Evolutionary conservation across 1,140 invertebrate species (phyloP).

Genomic region (Leucophenga varia): DNA sequence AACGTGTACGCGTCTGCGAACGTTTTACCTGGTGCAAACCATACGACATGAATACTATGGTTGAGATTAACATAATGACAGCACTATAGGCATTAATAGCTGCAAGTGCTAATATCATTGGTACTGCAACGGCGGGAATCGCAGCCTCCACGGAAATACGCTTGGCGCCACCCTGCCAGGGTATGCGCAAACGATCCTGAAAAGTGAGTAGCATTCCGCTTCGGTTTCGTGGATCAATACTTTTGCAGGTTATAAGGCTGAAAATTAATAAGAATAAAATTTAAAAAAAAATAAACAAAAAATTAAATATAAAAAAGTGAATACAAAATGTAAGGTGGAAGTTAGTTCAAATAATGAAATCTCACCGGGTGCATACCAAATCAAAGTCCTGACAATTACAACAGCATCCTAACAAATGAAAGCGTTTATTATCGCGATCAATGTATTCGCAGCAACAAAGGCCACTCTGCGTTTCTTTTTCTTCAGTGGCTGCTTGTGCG

Average conservation of each 20-base stretch:
- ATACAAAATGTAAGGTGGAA: neutral
- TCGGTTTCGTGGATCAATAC: conserved; percentile 29
- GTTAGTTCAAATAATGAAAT: neutral
- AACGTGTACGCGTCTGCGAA: conserved; percentile 43
- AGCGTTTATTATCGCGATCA: conserved; percentile 56
- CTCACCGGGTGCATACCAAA: conserved; percentile 43
- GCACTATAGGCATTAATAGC: conserved; percentile 55
- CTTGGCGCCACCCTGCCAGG: conserved; percentile 62
- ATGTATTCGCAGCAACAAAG: conserved; percentile 65
- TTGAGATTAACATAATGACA: conserved; percentile 48
- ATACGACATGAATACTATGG: conserved; percentile 50
- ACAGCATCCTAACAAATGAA: conserved; percentile 62
- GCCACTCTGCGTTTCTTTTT: conserved; percentile 21
- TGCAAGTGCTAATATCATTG: conserved; percentile 53
- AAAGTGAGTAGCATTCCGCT: conserved; percentile 56
- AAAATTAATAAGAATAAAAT: neutral
- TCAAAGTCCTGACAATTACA: conserved; percentile 63
- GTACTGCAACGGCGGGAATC: conserved; percentile 54
- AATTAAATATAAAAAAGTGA: neutral
- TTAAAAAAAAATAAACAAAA: no score
- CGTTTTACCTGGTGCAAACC: conserved; percentile 39
- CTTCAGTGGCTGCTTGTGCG: conserved; percentile 16
- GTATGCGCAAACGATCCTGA: conserved; percentile 60
- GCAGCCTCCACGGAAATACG: conserved; percentile 50
- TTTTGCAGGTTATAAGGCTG: conserved; percentile 36